These are phyloP conservation scores for Argya squamiceps DNA, from an alignment of 2,797 vertebrate species.

Conservation along the genomic window DNA sequence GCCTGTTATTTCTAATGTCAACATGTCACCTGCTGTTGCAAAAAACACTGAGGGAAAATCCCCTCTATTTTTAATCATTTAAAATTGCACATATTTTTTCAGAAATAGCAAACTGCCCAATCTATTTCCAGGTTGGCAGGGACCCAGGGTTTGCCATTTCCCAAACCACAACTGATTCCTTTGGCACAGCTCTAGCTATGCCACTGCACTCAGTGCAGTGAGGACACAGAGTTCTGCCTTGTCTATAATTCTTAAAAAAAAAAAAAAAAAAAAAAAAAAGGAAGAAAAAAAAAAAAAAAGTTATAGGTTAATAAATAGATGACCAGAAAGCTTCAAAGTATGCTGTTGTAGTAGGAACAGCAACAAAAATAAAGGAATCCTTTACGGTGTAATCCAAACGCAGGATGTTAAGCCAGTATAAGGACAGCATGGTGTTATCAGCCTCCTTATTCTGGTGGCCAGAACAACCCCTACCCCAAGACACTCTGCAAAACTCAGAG, in stretches of 20 bases:
- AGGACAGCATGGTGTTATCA: neutral
- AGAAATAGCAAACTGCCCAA: neutral
- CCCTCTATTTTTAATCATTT: accelerated
- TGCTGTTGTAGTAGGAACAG: neutral
- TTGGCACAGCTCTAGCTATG: neutral
- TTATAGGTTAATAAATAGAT: neutral
- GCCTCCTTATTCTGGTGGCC: neutral
- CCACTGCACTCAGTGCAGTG: neutral
- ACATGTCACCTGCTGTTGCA: neutral
- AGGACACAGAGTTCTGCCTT: neutral
- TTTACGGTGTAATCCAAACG: neutral
- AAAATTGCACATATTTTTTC: neutral
- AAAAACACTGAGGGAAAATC: neutral
- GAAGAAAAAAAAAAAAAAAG: neutral
- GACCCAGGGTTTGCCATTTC: neutral
- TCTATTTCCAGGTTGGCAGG: neutral
- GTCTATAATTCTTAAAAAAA: neutral
- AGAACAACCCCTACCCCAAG: neutral
- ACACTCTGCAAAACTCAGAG: neutral
- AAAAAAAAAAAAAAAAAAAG: too few species aligned
- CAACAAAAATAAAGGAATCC: neutral
- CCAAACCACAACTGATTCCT: neutral
- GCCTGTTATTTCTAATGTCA: neutral
- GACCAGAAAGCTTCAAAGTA: neutral
- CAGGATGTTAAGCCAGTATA: neutral